Base-by-base conservation (phyloP, 2,888 invertebrate species). In the Aphelenchoides bicaudatus region DNA sequence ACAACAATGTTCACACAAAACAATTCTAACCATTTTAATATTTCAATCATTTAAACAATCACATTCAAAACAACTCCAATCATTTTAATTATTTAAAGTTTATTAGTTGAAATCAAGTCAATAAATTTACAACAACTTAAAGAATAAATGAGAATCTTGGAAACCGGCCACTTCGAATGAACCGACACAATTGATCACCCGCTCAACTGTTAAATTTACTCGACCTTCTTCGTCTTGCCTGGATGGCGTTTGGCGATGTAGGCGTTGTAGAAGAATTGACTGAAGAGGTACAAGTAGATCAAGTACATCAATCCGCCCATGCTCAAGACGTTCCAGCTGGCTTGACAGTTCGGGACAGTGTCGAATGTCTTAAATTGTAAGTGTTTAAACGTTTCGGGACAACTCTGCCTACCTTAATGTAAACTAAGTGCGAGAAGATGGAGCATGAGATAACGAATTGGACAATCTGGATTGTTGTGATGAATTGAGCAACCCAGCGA, bases 241-340 rank as follows among this genome's bases (percentile, higher is more conserved):
- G 57, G 57, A 48, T 60, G 60, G 13, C 49, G 49, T 25, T 59
- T 59, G 46, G 70, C 73, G 59, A 91, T 82, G 81, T 92, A 92
- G 37, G 90, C 86, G 79, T 89, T 89, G 83, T 89, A 89, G 85
- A 92, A 92, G 86, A 92, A 93, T 78, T 87, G 85, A 25, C 90
- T 90, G 81, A 93, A 92, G 6, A 92, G 85, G 34, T 91, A 87
- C 81, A 91, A 89, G 81, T 92, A 92, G 62, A 90, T 90, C 80
- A 89, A 88, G 83, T 92, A 92, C 90, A 92, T 92, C 48, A 89
- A 48, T 4, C 66, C 73, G 30, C 75, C 75, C 43, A 75, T 59
- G 2, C 68, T 55, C 5, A 75, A 60, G 6, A 74, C 71, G 48
- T 74, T 75, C 75, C 75, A 75, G 64, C 73, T 73, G 54, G 68